Evolutionary conservation across 2,113 vertebrate species (phyloP), one percentile per base, ranked within the genome.

Genomic region (Gasterosteus nipponicus): DNA sequence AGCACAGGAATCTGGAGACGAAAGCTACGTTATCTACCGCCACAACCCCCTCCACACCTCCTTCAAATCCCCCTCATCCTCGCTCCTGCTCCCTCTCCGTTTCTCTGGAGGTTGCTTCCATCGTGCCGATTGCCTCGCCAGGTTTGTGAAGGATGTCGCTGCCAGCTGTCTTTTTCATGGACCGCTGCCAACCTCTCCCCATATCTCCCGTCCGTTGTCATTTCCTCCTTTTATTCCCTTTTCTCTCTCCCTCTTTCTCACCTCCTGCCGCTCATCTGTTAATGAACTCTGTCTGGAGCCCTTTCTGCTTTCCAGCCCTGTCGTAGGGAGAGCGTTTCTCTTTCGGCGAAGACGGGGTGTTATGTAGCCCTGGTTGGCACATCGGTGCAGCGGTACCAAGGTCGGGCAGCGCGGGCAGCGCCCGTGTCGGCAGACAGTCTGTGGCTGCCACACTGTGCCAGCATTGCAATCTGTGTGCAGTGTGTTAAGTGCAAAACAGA

Each of bases 111-210:
- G 88, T 85, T 82, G 82, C 73, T 84, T 83, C 86, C 82, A 91
- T 87, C 76, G 86, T 70, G 76, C 82, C 53, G 66, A 74, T 78
- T 84, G 87, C 75, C 75, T 90, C 91, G 85, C 90, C 87, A 86
- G 91, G 89, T 93, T 91, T 92, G 91, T 90, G 92, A 93, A 94
- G 93, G 92, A 93, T 94, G 91, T 90, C 91, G 42, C 83, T 88
- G 93, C 92, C 93, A 94, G 93, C 93, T 95, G 94, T 94, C 94
- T 87, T 88, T 80, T 90, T 87, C 83, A 77, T 93, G 92, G 93
- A 92, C 67, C 66, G 38, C 89, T 89, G 92, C 92, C 92, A 94
- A 84, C 73, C 75, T 67, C 78, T 88, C 81, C 75, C 74, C 70
- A 70, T 84, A 86, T 89, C 88, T 89, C 90, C 86, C 26, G 64